Base-by-base conservation (phyloP, 1,140 invertebrate genomes). In the Brevipalpus yothersi region DNA sequence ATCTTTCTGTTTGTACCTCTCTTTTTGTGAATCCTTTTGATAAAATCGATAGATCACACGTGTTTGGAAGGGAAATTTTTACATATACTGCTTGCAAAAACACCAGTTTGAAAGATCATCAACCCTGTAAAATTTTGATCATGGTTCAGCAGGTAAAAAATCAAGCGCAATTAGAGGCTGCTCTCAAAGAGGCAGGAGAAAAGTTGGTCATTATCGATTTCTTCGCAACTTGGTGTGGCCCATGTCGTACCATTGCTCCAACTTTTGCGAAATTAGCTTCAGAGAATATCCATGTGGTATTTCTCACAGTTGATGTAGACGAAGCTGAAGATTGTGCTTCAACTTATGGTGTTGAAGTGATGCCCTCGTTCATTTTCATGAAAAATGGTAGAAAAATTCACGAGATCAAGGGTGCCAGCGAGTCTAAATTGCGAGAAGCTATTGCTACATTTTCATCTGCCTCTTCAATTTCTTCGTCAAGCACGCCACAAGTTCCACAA, bases 361-460 rank as follows among this genome's bases (percentile, higher is more conserved):
- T 93, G 88, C 90, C 90, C 51, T 93, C 89, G 1, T 94, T 94
- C 70, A 71, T 91, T 23, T 90, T 92, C 70, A 74, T 92, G 63
- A 92, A 89, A 72, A 80, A 80, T 65, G 73, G 75, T 41, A 67
- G 78, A 68, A 78, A 79, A 69, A 76, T 82, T 40, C 78, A 81
- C 9, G 76, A 77, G 58, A 84, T 89, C 69, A 78, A 81, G 61
- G 87, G 87, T 19, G 85, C 85, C 42, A 88, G 84, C 68, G 75
- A 76, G 47, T 75, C 79, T 7, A 86, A 82, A 70, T 71, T 91
- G 15, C 77, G 75, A 66, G 76, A 78, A 65, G 72, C 73, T 10
- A 75, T 86, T 65, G 65, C 75, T 49, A 79, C 80, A n/a, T n/a
- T n/a, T n/a, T n/a, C n/a, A n/a, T n/a, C n/a, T n/a, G n/a, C n/a